A percentile compares a stretch with the other conserved stretches of the same genome.
Evolutionary conservation across 1,140 invertebrate genomes (phyloP).

Genomic region (Protaetia brevitarsis): DNA sequence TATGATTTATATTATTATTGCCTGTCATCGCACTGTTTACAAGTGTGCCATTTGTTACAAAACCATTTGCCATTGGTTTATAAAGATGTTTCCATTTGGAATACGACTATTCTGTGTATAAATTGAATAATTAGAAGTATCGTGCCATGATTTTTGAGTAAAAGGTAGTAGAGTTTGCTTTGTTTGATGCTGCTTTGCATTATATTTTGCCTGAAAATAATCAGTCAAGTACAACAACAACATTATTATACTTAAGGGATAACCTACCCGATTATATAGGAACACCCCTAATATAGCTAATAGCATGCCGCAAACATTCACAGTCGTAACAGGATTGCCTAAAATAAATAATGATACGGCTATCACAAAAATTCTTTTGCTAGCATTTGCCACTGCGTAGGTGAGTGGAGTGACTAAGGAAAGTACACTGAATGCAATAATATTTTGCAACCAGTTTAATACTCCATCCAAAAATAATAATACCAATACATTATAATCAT

Average conservation of each 20-base stretch:
- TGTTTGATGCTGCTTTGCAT: constrained; percentile 59
- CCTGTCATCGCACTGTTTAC: constrained; percentile 22
- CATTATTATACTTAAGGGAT: constrained; percentile 25
- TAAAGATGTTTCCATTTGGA: constrained; percentile 17
- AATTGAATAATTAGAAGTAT: constrained; percentile 28
- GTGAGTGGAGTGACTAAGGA: constrained; percentile 86
- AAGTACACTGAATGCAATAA: constrained; percentile 91
- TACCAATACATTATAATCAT: constrained; percentile 54
- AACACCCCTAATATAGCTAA: constrained; percentile 88
- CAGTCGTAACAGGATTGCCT: constrained; percentile 85
- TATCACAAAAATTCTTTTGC: constrained; percentile 94
- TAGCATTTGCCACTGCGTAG: constrained; percentile 92
- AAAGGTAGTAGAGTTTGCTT: constrained; percentile 55
- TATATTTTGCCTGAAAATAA: constrained; percentile 66
- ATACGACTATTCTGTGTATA: constrained; percentile 24
- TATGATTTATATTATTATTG: constrained; percentile 30
- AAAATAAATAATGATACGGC: constrained; percentile 82
- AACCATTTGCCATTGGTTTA: constrained; percentile 25
- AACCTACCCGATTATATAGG: constrained; percentile 74
- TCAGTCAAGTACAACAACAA: no score
- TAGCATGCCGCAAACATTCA: constrained; percentile 89
- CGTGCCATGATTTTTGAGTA: constrained; percentile 45
- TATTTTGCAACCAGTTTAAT: constrained; percentile 91
- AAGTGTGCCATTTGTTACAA: constrained; percentile 25
- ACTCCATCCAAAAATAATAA: constrained; percentile 81